Base-by-base conservation (phyloP, 2,797 vertebrate genomes). In the Scarus forsteni region DNA sequence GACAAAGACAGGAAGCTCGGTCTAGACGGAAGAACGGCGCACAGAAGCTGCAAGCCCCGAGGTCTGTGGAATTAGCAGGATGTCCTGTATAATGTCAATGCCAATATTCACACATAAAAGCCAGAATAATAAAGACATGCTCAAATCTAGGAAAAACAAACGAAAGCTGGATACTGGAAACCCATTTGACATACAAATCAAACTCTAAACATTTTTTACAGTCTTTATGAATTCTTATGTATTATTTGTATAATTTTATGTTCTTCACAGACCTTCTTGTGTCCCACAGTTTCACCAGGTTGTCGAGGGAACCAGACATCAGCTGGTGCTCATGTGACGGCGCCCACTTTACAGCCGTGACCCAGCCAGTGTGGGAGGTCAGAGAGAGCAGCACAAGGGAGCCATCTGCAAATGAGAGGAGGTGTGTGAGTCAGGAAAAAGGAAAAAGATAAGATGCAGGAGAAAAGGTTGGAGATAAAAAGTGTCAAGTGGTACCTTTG, bases 271-370 rank as follows among this genome's bases (percentile, higher is more conserved):
- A 99, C 98, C 98, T 99, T 82, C 98, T 96, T 42, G 94, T 97
- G 92, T 99, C 98, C 98, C 98, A 99, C 16, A 99, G 95, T 83
- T 99, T 99, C 39, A 99, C 97, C 60, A 99, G 73, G 75, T 97
- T 97, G 94, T 99, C 98, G 19, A 99, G 92, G 81, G 98, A 99
- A 45, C 98, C 98, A 0, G 98, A 99, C 66, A 99, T 92, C 39
- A 99, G 91, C 88, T 99, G 98, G 73, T 99, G 95, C 75, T 98
- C 96, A 0, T 99, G 93, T 0, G 94, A 93, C 1, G 97, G 97
- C 54, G 97, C 95, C 98, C 98, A 99, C 84, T 96, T 96, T 36
- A 99, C 96, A 0, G 96, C 90, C 0, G 98, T 99, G 77, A 99
- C 96, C 98, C 98, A 99, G 52, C 98, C 98, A 1, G 94, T 97